Conservation (phyloP, 2,888 invertebrate genomes). For the Girardia tigrina region DNA sequence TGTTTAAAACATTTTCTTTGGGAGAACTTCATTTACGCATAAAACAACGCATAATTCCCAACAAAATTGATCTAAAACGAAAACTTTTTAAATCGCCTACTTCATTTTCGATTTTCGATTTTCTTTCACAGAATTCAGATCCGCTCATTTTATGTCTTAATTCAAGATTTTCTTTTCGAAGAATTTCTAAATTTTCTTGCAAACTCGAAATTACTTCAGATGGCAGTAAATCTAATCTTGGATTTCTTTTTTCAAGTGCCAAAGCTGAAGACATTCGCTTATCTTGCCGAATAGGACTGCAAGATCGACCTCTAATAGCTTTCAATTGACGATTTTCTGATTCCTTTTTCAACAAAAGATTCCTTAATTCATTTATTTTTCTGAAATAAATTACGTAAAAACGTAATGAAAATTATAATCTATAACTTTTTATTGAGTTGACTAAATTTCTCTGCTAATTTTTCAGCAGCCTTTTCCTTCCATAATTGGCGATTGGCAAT, state of each 20-base stretch:
- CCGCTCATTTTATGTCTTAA: background rate
- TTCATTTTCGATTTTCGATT: background rate
- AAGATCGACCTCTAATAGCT: background rate
- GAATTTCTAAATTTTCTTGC: background rate
- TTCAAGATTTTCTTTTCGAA: background rate
- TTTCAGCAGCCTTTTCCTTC: conserved; percentile 40
- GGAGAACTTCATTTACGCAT: no score
- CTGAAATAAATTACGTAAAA: background rate
- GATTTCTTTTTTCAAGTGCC: background rate
- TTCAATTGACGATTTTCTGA: conserved; percentile 6
- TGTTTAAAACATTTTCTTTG: no score
- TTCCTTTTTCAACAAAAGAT: conserved; percentile 15
- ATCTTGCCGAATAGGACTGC: background rate
- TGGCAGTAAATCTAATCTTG: background rate
- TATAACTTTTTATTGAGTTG: background rate
- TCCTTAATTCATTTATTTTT: conserved; percentile 6
- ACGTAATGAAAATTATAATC: background rate
- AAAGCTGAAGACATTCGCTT: background rate
- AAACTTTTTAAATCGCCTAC: no score
- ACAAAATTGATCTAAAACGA: no score
- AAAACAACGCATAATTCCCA: no score
- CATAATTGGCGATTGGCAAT: conserved; percentile 39
- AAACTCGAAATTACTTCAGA: background rate
- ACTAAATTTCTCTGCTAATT: conserved; percentile 38
- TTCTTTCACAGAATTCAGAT: background rate